Base-by-base conservation (phyloP, 35 echinoderm and acorn worm species). In the Apostichopus parvimensis region DNA sequence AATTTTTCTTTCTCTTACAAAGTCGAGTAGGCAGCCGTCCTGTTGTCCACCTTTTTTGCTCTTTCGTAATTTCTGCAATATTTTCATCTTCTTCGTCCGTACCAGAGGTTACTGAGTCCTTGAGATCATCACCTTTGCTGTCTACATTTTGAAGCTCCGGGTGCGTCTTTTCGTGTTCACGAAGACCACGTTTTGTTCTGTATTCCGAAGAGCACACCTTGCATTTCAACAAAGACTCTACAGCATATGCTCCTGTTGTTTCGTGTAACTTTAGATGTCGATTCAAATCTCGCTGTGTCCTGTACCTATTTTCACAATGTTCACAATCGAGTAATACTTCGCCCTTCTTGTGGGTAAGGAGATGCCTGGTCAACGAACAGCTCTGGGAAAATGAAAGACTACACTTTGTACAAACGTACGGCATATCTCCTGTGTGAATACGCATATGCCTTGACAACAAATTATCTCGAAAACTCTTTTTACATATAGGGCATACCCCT, bases 391-490 rank as follows among this genome's bases (percentile, higher is more conserved):
- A 90, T 4, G 87, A 53, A 14, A 90, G 87, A 45, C 87, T 90
- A 53, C 87, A 90, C 64, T 73, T 73, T 72, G 87, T 53, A 75
- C 87, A 90, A 20, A 28, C 71, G 56, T 90, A 76, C 56, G 87
- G 87, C 24, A 77, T 12, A 25, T 90, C 87, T 34, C 87, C 87
- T 8, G 87, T 90, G 68, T 90, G 87, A 18, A 90, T 54, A 54
- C 62, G 25, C 18, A 73, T 90, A 5, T 90, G 87, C 26, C 83
- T 53, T 2, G 83, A 58, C 6, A 87, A 56, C 10, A 87, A 87
- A 18, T 57, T 24, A 66, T 87, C 22, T 26, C 54, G 11, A 11
- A 87, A 55, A 56, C 24, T n/a, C 56, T 87, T 87, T 20, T 87
- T 18, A 57, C 83, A 87, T 11, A 87, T 87, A 15, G 83, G 83